These are phyloP conservation scores for Anaspis maculata DNA, from an alignment of 2,888 invertebrate genomes.

Conservation along the genomic window DNA sequence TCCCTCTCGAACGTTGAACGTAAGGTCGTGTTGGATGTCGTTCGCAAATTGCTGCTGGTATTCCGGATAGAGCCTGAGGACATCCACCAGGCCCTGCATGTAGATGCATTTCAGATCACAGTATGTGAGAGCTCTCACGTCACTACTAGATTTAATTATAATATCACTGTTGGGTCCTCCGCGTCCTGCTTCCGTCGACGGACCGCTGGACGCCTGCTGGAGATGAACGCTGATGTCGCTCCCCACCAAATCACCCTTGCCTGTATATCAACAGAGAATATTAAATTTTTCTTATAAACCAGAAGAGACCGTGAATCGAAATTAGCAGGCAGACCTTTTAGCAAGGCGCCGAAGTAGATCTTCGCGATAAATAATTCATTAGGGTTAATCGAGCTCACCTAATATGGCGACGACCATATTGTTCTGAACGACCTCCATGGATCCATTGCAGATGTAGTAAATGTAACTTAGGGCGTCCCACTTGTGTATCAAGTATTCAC, in stretches of 20 bases:
- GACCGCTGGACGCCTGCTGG: slow-evolving; percentile 55
- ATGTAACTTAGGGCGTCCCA: slow-evolving; percentile 91
- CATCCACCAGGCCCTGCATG: slow-evolving; percentile 84
- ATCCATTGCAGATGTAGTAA: slow-evolving; percentile 93
- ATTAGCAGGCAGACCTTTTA: not conserved
- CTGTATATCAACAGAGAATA: slow-evolving; percentile 43
- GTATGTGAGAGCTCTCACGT: slow-evolving; percentile 89
- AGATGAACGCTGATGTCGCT: slow-evolving; percentile 82
- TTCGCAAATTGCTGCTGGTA: slow-evolving; percentile 90
- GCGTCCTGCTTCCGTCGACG: slow-evolving; percentile 45
- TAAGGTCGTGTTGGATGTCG: slow-evolving; percentile 91
- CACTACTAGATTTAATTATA: slow-evolving; percentile 87
- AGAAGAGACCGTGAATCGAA: not conserved
- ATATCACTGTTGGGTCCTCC: slow-evolving; percentile 55
- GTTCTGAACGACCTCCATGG: slow-evolving; percentile 94
- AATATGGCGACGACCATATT: slow-evolving; percentile 95
- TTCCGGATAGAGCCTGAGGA: slow-evolving; percentile 83
- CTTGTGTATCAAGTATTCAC: slow-evolving; percentile 88
- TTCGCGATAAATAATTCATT: slow-evolving; percentile 1
- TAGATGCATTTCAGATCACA: slow-evolving; percentile 93
- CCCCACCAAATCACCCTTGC: slow-evolving; percentile 92
- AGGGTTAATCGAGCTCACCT: slow-evolving; percentile 69
- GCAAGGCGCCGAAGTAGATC: not conserved
- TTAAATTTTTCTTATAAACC: slow-evolving; percentile 2
- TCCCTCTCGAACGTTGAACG: slow-evolving; percentile 88